Conservation (phyloP, 2,113 vertebrate genomes). For the Phalacrocorax carbo region DNA sequence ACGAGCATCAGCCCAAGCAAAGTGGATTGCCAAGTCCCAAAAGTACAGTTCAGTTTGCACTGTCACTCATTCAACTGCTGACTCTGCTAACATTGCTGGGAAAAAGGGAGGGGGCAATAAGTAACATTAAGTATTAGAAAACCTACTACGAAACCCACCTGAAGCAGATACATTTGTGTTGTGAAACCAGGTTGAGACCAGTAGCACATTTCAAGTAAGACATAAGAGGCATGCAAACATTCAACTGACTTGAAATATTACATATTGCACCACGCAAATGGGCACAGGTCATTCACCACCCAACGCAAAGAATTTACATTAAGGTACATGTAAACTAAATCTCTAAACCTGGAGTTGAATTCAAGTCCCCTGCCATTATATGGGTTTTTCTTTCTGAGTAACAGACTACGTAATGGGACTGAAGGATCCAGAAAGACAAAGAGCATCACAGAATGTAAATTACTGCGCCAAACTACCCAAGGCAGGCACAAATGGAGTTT, state of each 20-base stretch:
- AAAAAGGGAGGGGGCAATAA: neutral
- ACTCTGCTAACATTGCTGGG: neutral
- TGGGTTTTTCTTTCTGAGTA: neutral
- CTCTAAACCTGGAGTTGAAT: neutral
- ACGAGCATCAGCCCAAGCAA: neutral
- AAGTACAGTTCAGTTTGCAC: neutral
- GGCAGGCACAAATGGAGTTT: neutral
- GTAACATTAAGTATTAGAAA: neutral
- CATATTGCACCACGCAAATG: accelerated
- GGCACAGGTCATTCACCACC: neutral
- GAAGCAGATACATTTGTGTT: neutral
- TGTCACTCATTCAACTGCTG: neutral
- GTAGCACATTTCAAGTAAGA: neutral
- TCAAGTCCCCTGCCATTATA: neutral
- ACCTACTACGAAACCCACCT: neutral
- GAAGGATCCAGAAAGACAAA: neutral
- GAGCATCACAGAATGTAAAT: neutral
- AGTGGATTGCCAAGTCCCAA: neutral
- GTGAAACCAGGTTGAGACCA: neutral
- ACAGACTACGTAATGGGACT: neutral
- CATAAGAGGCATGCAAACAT: accelerated
- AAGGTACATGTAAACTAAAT: neutral
- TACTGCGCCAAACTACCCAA: neutral
- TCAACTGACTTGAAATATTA: neutral
- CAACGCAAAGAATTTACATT: neutral